Percentiles rank a stretch among this genome's conserved stretches.
phyloP scores from a whole-genome alignment of 2,888 invertebrate species.

The Aricia artaxerxes region DNA sequence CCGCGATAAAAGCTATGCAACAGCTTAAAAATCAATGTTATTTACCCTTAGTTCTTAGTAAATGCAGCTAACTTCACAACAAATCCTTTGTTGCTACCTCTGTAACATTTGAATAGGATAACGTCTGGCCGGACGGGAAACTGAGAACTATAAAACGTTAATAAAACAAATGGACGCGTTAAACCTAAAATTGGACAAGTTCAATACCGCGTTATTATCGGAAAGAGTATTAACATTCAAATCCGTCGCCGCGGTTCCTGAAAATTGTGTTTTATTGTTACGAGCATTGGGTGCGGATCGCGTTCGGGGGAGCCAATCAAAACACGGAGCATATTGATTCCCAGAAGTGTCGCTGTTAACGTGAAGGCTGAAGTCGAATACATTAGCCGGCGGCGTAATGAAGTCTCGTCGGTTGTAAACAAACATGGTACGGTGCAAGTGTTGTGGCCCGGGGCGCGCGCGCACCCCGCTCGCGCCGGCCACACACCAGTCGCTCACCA shows the following conservation, averaged over 20 bases:
- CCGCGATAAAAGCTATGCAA: no score
- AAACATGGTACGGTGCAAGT: slow-evolving; percentile 59
- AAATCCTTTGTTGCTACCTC: slow-evolving; percentile 38
- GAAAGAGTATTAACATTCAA: slow-evolving; percentile 80
- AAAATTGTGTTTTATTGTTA: slow-evolving; percentile 62
- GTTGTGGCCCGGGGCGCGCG: slow-evolving; percentile 59
- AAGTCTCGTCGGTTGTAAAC: slow-evolving; percentile 80
- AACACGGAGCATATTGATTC: slow-evolving; percentile 81
- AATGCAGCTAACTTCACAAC: background rate
- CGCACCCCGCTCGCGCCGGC: slow-evolving; percentile 53
- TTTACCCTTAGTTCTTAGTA: background rate
- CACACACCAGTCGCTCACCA: background rate
- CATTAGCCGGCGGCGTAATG: slow-evolving; percentile 81
- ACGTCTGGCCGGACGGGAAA: slow-evolving; percentile 71
- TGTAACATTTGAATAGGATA: slow-evolving; percentile 57
- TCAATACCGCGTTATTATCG: slow-evolving; percentile 79
- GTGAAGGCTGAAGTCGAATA: slow-evolving; percentile 81
- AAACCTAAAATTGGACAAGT: slow-evolving; percentile 80
- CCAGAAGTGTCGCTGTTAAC: slow-evolving; percentile 81
- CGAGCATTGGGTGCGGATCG: slow-evolving; percentile 57
- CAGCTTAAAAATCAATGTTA: background rate
- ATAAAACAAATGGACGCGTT: slow-evolving; percentile 78
- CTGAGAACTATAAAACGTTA: slow-evolving; percentile 72
- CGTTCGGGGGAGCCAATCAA: slow-evolving; percentile 73
- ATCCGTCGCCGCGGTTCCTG: slow-evolving; percentile 61